phyloP scores from a whole-genome alignment of 2,113 vertebrate genomes.

The Colius striatus region DNA sequence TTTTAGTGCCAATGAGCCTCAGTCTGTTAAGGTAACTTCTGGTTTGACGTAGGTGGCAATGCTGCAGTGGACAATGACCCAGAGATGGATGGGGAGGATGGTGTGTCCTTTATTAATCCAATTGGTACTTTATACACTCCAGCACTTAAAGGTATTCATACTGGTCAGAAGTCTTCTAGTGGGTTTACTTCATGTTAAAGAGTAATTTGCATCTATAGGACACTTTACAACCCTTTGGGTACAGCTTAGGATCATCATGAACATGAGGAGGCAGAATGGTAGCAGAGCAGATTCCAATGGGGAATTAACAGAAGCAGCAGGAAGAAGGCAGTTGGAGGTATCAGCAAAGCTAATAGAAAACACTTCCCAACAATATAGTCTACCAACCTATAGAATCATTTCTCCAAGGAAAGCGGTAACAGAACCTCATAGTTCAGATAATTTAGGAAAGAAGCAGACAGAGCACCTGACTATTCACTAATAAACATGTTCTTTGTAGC shows the following conservation, averaged over 20 bases:
- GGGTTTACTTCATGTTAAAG: neutral
- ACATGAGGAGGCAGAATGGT: neutral
- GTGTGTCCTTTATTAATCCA: constrained; percentile 92
- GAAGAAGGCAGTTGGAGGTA: neutral
- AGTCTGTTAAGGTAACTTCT: constrained; percentile 66
- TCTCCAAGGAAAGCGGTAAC: neutral
- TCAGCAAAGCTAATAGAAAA: neutral
- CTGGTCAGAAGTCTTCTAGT: neutral
- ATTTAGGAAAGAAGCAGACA: neutral
- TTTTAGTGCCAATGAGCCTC: neutral
- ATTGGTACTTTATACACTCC: constrained; percentile 87
- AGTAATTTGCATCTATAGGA: neutral
- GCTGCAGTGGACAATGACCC: constrained; percentile 87
- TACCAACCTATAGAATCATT: neutral
- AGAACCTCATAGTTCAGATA: neutral
- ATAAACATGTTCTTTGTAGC: neutral
- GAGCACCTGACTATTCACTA: neutral
- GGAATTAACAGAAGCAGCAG: neutral
- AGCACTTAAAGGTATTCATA: constrained; percentile 90
- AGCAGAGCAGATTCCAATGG: neutral
- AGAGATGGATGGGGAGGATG: constrained; percentile 91
- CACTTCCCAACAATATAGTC: neutral
- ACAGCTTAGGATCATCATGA: neutral
- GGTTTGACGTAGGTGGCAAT: constrained; percentile 88
- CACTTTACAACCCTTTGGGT: neutral